Conservation (phyloP, 2,888 invertebrate species). For the Falcaria lacertinaria region DNA sequence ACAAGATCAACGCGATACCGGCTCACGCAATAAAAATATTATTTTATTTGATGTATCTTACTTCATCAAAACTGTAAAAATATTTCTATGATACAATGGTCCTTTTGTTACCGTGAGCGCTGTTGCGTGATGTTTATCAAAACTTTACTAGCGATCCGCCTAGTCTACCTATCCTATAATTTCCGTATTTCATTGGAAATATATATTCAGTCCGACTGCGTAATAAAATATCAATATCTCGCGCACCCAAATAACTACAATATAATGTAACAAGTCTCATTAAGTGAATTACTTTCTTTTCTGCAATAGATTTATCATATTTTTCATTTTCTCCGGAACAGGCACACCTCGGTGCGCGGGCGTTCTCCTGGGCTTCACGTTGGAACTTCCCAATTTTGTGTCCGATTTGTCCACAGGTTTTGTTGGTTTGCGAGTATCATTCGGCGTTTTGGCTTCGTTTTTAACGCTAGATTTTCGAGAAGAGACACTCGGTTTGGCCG, state of each 20-base stretch:
- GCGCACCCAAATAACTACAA: neutral
- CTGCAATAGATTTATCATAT: slow-evolving; percentile 51
- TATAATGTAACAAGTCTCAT: neutral
- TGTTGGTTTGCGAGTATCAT: slow-evolving; percentile 7
- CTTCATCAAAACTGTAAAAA: slow-evolving; percentile 63
- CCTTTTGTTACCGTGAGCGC: slow-evolving; percentile 67
- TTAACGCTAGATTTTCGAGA: slow-evolving; percentile 24
- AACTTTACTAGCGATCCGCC: slow-evolving; percentile 44
- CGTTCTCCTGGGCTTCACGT: slow-evolving; percentile 30
- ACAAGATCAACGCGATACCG: slow-evolving; percentile 50
- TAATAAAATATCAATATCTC: slow-evolving; percentile 4
- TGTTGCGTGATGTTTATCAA: slow-evolving; percentile 52
- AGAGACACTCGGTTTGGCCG: slow-evolving; percentile 17
- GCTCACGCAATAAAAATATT: slow-evolving; percentile 52
- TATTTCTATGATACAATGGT: slow-evolving; percentile 70
- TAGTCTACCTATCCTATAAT: slow-evolving; percentile 28
- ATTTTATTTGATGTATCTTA: slow-evolving; percentile 33
- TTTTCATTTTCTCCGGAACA: slow-evolving; percentile 60
- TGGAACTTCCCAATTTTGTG: slow-evolving; percentile 18
- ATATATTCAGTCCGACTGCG: slow-evolving; percentile 20
- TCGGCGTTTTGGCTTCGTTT: slow-evolving; percentile 21
- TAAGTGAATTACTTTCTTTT: slow-evolving; percentile 31
- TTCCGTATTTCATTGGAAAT: slow-evolving; percentile 24
- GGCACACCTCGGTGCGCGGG: slow-evolving; percentile 57
- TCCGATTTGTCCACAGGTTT: slow-evolving; percentile 9